These are phyloP conservation scores for Tamandua tetradactyla DNA, from an alignment of 2,797 vertebrate species.

Conservation along the genomic window DNA sequence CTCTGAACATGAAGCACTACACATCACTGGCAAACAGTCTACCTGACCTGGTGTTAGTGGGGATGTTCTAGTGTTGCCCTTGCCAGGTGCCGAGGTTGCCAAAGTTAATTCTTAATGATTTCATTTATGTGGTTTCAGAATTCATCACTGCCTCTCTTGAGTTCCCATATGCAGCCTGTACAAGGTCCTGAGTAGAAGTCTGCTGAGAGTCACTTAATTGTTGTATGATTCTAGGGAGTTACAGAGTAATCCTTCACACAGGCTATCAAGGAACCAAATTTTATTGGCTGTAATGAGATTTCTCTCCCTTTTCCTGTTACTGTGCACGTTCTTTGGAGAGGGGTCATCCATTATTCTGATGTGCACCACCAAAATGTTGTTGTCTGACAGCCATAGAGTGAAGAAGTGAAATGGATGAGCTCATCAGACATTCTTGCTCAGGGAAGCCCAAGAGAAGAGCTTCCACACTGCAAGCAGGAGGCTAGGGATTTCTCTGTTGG, in stretches of 20 bases:
- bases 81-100: background rate
- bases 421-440: background rate
- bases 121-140: background rate
- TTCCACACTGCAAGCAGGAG: background rate
- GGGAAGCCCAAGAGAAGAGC: background rate
- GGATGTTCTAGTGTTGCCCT: background rate
- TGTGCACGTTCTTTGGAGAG: background rate
- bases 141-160: background rate
- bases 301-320: background rate
- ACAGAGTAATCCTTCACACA: background rate
- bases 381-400: background rate
- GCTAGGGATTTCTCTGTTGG: background rate
- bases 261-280: background rate
- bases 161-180: background rate
- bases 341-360: background rate
- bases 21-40: background rate
- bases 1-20: fast-evolving
- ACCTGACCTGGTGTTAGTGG: background rate
- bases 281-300: background rate
- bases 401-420: background rate
- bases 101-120: background rate
- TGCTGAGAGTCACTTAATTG: background rate
- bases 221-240: fast-evolving
- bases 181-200: background rate
- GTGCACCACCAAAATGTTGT: background rate